Conservation (phyloP, 2,888 invertebrate genomes). For the Ethmia dodecea region DNA sequence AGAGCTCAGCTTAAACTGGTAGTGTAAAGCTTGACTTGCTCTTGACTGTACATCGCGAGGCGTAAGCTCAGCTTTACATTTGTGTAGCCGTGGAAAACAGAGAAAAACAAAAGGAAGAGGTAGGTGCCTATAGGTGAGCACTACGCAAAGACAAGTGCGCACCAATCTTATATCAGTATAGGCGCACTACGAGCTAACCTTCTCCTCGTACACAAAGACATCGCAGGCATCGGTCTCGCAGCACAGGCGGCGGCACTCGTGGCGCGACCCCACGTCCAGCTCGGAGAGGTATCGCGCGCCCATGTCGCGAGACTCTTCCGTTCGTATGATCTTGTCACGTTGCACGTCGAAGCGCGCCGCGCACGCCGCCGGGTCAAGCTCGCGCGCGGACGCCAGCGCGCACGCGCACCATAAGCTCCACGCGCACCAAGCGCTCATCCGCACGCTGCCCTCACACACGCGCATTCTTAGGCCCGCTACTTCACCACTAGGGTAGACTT, state of each 20-base stretch:
- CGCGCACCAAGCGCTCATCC: slow-evolving; percentile 3
- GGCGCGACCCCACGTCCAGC: slow-evolving; percentile 86
- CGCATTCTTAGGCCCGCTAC: background rate
- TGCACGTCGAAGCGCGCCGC: slow-evolving; percentile 89
- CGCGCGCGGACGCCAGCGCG: slow-evolving; percentile 51
- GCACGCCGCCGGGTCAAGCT: slow-evolving; percentile 82
- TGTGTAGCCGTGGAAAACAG: too few species aligned
- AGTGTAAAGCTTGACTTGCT: too few species aligned
- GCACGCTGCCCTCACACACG: too few species aligned
- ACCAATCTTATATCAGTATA: too few species aligned
- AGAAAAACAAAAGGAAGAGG: too few species aligned
- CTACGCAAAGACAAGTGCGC: too few species aligned
- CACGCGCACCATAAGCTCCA: slow-evolving; percentile 21
- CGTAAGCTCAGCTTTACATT: too few species aligned
- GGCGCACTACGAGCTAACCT: too few species aligned
- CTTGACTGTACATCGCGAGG: too few species aligned
- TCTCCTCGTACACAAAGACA: slow-evolving; percentile 95
- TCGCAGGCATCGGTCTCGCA: slow-evolving; percentile 93
- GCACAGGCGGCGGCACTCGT: slow-evolving; percentile 91
- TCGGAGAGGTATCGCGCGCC: slow-evolving; percentile 94
- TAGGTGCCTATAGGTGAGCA: too few species aligned
- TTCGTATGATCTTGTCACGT: slow-evolving; percentile 92
- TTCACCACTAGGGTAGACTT: background rate
- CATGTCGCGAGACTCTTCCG: slow-evolving; percentile 91
- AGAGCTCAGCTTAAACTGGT: too few species aligned